Base-by-base conservation (phyloP, 2,888 invertebrate species). In the Pammene fasciana region DNA sequence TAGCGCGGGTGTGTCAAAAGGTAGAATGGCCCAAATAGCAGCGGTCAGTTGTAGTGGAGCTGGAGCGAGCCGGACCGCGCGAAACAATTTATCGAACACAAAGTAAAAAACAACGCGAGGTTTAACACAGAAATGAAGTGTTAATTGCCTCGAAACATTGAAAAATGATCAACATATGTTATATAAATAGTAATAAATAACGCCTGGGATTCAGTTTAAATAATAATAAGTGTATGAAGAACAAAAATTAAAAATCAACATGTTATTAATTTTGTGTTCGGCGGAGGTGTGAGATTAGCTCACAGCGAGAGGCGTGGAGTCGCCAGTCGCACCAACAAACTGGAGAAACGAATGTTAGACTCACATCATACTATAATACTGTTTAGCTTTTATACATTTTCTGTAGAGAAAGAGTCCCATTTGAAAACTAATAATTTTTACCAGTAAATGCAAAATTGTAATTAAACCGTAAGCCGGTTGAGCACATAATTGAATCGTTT, bases 101-200 rank as follows among this genome's bases (percentile, higher is more conserved):
- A 10, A 62, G 26, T 52, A 43, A 48, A 68, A 68, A 68, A 64
- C 84, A 86, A 86, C 88, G 88, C 84, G 83, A 89, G 83, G 88
- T 88, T 88, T 55, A 90, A 88, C 87, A 83, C 79, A 83, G 85
- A 88, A 90, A 91, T 91, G 90, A 91, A 92, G 92, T 92, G 92
- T 92, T 92, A 92, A 92, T 92, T 90, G 89, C 89, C 84, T 89
- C 85, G 89, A 89, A 86, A 90, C 92, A 91, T 91, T 92, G 92
- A 92, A 89, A 90, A 92, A 92, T 92, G 90, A 89, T 90, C 90
- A 90, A 88, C 92, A 92, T 92, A 92, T 87, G 90, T 91, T 92
- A 92, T 92, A 91, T 92, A 92, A 92, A 92, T 92, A 92, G 87
- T 89, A 86, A 92, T 92, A 92, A 92, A 92, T 92, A 91, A 90